A percentile compares a stretch with the other conserved stretches of the same genome.
phyloP scores from a whole-genome alignment of 2,113 vertebrate species.

The Prinia subflava region DNA sequence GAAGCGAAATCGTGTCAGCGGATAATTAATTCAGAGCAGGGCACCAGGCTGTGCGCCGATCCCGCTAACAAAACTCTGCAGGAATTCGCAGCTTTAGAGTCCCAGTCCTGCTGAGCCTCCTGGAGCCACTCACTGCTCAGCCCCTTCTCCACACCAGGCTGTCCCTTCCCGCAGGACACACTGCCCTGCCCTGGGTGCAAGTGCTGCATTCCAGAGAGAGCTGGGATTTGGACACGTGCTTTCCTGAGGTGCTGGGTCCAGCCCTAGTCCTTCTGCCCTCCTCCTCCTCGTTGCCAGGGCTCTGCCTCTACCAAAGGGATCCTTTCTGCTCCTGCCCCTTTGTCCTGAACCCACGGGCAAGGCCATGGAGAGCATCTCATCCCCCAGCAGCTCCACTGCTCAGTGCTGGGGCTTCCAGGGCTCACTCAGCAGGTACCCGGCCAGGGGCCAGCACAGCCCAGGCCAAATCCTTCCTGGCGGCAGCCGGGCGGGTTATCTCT shows the following conservation, averaged over 20 bases:
- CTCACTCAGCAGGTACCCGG: neutral
- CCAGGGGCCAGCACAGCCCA: neutral
- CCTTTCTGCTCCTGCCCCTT: neutral
- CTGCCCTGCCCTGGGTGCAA: neutral
- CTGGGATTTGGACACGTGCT: fast-evolving
- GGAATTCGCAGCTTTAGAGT: conserved; percentile 36
- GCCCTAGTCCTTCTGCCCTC: neutral
- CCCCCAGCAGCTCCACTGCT: neutral
- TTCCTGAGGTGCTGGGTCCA: neutral
- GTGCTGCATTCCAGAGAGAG: fast-evolving
- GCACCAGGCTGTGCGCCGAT: conserved; percentile 36
- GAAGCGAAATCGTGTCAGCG: conserved; percentile 60
- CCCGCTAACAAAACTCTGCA: conserved; percentile 52
- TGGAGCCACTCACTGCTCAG: neutral
- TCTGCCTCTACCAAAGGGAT: neutral
- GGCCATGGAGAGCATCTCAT: neutral
- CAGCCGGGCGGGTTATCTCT: neutral
- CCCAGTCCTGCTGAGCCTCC: neutral
- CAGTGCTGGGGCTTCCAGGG: neutral
- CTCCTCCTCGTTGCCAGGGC: fast-evolving
- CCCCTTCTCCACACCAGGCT: neutral
- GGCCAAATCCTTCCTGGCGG: neutral
- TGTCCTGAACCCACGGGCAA: fast-evolving
- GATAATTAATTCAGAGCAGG: conserved; percentile 76
- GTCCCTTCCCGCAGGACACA: neutral